A percentile compares a stretch with the other conserved stretches of the same genome.
phyloP scores from a whole-genome alignment of 2,888 invertebrate genomes.

The Drosophila pegasa region DNA sequence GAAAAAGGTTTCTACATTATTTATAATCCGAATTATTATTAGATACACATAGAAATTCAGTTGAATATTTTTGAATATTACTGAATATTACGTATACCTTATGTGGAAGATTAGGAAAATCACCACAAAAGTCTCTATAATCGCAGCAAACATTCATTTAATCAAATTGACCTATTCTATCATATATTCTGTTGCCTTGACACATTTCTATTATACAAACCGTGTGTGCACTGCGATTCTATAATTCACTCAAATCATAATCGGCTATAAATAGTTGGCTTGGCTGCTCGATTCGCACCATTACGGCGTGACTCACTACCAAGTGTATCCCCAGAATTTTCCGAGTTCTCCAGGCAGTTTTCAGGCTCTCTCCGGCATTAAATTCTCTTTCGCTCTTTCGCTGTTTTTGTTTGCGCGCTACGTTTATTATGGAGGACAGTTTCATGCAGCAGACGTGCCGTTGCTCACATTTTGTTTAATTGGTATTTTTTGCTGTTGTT shows the following conservation, averaged over 20 bases:
- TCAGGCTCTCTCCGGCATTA: constrained; percentile 1
- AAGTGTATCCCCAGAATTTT: constrained; percentile 23
- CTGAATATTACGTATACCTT: too few relatives aligned
- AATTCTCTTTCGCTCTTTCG: constrained; percentile 2
- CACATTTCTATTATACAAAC: not conserved
- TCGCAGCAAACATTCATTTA: not conserved
- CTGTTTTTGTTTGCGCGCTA: constrained; percentile 20
- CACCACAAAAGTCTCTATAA: not conserved
- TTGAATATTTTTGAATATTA: too few relatives aligned
- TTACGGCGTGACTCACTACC: constrained; percentile 28
- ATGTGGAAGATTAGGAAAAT: too few relatives aligned
- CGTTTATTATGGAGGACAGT: constrained; percentile 45
- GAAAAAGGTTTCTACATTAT: too few relatives aligned
- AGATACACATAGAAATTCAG: too few relatives aligned
- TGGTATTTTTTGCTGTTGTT: constrained; percentile 37
- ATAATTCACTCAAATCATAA: constrained; percentile 21
- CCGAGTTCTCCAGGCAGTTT: not conserved
- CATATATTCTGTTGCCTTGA: not conserved
- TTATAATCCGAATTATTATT: too few relatives aligned
- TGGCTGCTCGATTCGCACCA: constrained; percentile 20
- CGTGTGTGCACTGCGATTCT: not conserved
- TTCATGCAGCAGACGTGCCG: constrained; percentile 56
- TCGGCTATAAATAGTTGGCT: constrained; percentile 57
- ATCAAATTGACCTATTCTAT: not conserved
- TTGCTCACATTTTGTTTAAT: constrained; percentile 60